Evolutionary conservation across 2,888 invertebrate species (phyloP).

Genomic region (Lasiommata megera): DNA sequence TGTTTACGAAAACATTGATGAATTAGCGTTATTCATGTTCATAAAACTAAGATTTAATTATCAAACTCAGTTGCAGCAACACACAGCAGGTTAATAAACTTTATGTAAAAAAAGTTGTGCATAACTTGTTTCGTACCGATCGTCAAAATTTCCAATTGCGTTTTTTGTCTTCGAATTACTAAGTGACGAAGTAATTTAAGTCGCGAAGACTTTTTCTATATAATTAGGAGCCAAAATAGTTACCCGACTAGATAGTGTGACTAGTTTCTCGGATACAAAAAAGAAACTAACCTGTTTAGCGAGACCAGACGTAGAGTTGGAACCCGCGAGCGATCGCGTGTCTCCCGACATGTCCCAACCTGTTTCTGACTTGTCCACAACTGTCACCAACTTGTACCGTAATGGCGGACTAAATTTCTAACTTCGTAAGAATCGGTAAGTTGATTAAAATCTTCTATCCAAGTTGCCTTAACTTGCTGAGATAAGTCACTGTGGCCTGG

Average conservation of each 20-base stretch:
- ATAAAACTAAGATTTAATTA: too few relatives aligned
- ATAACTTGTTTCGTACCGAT: neutral
- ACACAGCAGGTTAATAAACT: neutral
- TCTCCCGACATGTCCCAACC: conserved; percentile 41
- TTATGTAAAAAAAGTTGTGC: neutral
- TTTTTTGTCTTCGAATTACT: neutral
- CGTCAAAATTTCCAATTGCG: neutral
- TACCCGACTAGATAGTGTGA: neutral
- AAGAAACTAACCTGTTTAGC: conserved; percentile 22
- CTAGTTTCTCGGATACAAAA: conserved; percentile 12
- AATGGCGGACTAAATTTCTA: conserved; percentile 21
- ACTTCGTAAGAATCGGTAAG: conserved; percentile 12
- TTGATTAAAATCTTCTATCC: conserved; percentile 6
- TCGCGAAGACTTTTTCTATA: neutral
- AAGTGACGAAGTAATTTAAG: neutral
- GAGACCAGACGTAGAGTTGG: conserved; percentile 21
- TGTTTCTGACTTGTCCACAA: conserved; percentile 35
- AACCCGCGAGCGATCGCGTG: conserved; percentile 23
- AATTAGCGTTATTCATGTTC: conserved; percentile 17
- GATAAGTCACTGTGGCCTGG: too few relatives aligned
- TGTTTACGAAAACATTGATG: conserved; percentile 19
- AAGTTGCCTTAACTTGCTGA: neutral
- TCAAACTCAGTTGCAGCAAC: neutral
- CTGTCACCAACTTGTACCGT: conserved; percentile 30
- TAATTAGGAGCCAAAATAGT: conserved; percentile 11